Percentiles rank a stretch among this genome's conserved stretches.
Evolutionary conservation across 2,888 invertebrate genomes (phyloP).

Genomic region (Cephus pygmeus): DNA sequence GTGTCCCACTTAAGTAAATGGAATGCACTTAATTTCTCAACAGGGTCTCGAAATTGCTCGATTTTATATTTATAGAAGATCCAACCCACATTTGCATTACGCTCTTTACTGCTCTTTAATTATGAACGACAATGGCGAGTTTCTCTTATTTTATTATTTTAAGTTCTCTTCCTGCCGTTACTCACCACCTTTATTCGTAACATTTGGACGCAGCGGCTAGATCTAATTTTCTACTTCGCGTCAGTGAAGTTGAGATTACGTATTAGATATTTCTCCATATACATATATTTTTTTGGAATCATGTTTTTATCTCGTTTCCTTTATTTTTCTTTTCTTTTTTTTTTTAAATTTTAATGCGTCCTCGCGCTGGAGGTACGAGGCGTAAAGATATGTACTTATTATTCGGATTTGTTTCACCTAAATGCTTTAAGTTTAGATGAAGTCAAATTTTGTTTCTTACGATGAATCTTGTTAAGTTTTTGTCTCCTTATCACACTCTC

Average conservation of each 20-base stretch:
- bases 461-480: conserved; percentile 28
- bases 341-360: not conserved
- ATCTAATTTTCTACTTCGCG: not conserved
- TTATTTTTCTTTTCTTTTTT: conserved; percentile 7
- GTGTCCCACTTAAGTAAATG: not conserved
- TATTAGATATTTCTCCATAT: not conserved
- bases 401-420: conserved; percentile 62
- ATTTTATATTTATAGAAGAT: not conserved
- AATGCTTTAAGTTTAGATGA: conserved; percentile 63
- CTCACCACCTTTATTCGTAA: not conserved
- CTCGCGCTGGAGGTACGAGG: not conserved
- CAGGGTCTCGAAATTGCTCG: not conserved
- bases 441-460: conserved; percentile 52
- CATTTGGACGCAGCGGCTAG: not conserved
- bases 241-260: not conserved
- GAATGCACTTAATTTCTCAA: not conserved
- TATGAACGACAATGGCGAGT: not conserved
- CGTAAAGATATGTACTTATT: conserved; percentile 8
- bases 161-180: not conserved
- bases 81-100: not conserved
- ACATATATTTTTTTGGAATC: not conserved
- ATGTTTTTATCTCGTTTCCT: conserved; percentile 5
- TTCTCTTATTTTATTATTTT: not conserved
- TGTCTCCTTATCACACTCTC: conserved; percentile 24
- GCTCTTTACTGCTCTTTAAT: not conserved